Evolutionary conservation across 2,797 vertebrate species (phyloP).

Genomic region (Gymnothorax reevesii): DNA sequence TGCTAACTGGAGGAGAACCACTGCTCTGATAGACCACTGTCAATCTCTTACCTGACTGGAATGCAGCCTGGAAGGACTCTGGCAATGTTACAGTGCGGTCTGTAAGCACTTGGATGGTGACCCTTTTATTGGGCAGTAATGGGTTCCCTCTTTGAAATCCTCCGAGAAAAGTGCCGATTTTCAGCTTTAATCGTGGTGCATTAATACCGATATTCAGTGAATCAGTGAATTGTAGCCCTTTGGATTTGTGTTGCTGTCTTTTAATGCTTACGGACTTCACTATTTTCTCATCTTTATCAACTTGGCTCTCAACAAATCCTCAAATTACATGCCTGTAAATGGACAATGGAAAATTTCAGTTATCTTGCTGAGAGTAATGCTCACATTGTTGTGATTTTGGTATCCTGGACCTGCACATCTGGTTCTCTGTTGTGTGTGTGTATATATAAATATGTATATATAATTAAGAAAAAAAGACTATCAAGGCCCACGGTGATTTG

Average conservation of each 20-base stretch:
- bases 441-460: constrained; percentile 70
- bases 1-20: neutral
- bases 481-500: constrained; percentile 51
- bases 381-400: constrained; percentile 37
- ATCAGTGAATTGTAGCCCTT: too few relatives aligned
- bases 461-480: constrained; percentile 49
- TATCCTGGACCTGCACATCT: constrained; percentile 45
- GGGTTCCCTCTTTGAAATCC: too few relatives aligned
- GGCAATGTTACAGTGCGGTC: neutral
- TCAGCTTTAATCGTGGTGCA: too few relatives aligned
- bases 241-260: too few relatives aligned
- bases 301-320: constrained; percentile 44
- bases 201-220: too few relatives aligned
- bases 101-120: too few relatives aligned
- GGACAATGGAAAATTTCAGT: constrained; percentile 54
- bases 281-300: constrained; percentile 47
- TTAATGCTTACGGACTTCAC: too few relatives aligned
- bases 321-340: constrained; percentile 30
- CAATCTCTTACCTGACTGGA: neutral
- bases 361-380: constrained; percentile 63
- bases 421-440: constrained; percentile 48
- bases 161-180: too few relatives aligned
- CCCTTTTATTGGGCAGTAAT: too few relatives aligned
- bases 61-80: neutral
- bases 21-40: neutral